Base-by-base conservation (phyloP, 2,888 invertebrate genomes). In the Ptilodon capucinus region DNA sequence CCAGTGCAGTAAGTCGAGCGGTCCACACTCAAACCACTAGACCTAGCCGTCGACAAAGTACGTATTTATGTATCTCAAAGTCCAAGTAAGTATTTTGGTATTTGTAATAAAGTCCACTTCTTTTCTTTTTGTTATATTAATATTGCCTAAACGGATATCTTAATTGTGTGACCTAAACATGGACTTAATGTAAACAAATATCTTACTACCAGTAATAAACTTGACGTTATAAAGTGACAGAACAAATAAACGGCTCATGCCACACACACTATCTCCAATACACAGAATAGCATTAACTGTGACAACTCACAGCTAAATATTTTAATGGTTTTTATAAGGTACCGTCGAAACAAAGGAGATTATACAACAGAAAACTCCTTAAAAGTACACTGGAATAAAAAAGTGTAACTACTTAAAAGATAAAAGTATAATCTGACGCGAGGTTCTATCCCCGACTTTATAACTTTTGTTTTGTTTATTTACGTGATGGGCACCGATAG, bases 251-350 rank as follows among this genome's bases (percentile, higher is more conserved):
- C 13, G n/a, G 14, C 38, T 14, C 6, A 23, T 21, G 14, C 39
- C 23, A 39, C 23, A 39, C 17, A n/a, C 21, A 11, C 19, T 39
- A 39, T 39, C 39, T 36, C 16, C 5, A 21, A 21, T 13, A 25
- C 16, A 40, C 8, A 16, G 18, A 13, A 25, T 11, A 25, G 25
- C 16, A 40, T 16, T 16, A 40, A 11, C 40, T 7, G 16, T 16
- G 16, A 11, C 40, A 40, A 25, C 16, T 40, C 42, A 36, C 23
- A 28, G 32, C 9, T n/a, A 23, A 44, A 40, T 23, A 25, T 40
- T 48, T 14, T 43, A 59, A 46, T 54, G 42, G 49, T 38, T 58
- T 49, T 44, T 46, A 59, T 23, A 25, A 17, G 41, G 42, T 45
- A 18, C 18, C n/a, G 25, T 43, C 30, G 40, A 53, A 48, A 46